Percentiles rank a stretch among this genome's conserved stretches.
These are phyloP conservation scores for Karalla daura DNA, from an alignment of 2,797 vertebrate species.

Conservation along the genomic window DNA sequence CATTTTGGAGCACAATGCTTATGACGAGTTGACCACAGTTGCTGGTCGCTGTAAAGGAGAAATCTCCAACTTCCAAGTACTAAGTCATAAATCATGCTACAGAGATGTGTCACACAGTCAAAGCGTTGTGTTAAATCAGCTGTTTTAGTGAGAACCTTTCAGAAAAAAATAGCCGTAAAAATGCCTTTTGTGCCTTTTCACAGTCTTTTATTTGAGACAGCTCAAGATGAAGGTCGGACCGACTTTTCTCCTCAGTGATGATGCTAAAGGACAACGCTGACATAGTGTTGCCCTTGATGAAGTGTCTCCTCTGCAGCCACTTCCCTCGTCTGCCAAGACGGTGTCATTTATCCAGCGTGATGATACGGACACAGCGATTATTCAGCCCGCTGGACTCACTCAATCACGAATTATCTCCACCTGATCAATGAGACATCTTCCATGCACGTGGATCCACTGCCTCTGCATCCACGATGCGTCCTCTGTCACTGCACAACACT, in stretches of 20 bases:
- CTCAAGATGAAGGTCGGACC: background rate
- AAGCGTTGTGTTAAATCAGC: conserved; percentile 27
- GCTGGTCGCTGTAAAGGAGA: conserved; percentile 18
- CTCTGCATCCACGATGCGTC: background rate
- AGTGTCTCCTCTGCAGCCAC: too few relatives aligned
- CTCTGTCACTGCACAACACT: background rate
- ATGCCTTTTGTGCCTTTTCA: background rate
- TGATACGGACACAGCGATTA: conserved; percentile 30
- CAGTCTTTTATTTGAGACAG: background rate
- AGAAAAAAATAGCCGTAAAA: background rate
- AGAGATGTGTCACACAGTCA: conserved; percentile 25
- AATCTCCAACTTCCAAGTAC: conserved; percentile 31
- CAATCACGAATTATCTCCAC: conserved; percentile 9
- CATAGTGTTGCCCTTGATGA: conserved; percentile 12
- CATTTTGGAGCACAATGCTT: background rate
- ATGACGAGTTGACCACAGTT: conserved; percentile 30
- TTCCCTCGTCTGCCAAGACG: conserved; percentile 9
- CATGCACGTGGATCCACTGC: background rate
- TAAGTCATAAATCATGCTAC: conserved; percentile 37
- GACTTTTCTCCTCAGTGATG: conserved; percentile 10
- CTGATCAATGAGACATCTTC: conserved; percentile 1
- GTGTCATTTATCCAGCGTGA: conserved; percentile 21
- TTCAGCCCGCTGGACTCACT: conserved; percentile 22
- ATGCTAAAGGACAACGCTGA: background rate
- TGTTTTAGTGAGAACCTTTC: conserved; percentile 13